phyloP scores from a whole-genome alignment of 2,888 invertebrate genomes.

The Lobophora halterata region DNA sequence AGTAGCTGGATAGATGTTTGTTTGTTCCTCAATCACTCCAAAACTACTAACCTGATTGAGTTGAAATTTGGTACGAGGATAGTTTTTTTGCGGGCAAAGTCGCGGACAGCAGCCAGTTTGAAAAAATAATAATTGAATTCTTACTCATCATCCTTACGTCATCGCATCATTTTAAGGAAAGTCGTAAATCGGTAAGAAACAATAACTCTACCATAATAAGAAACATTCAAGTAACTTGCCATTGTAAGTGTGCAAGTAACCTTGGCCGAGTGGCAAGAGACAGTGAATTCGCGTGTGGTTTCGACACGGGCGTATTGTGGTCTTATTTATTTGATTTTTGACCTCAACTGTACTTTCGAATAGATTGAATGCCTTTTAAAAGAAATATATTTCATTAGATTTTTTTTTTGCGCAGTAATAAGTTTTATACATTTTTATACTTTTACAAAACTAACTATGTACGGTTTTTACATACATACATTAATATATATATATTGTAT shows the following conservation, averaged over 20 bases:
- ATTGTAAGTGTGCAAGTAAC: constrained; percentile 14
- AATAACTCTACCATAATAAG: constrained; percentile 18
- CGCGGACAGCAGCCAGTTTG: no score
- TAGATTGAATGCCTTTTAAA: background rate
- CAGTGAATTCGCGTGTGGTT: constrained; percentile 21
- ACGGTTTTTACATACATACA: no score
- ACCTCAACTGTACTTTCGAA: constrained; percentile 15
- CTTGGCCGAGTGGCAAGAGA: constrained; percentile 26
- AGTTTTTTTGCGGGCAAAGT: no score
- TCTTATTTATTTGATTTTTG: constrained; percentile 8
- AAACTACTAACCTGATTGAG: no score
- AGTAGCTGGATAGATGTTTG: no score
- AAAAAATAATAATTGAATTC: background rate
- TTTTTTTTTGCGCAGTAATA: no score
- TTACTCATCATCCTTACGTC: constrained; percentile 12
- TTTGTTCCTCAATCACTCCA: no score
- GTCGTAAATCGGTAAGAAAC: constrained; percentile 9
- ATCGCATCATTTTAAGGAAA: constrained; percentile 12
- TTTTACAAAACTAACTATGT: no score
- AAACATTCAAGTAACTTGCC: constrained; percentile 8
- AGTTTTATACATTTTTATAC: no score
- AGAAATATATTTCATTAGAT: no score
- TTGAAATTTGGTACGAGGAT: no score
- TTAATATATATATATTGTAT: no score
- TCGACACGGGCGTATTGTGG: constrained; percentile 16